Evolutionary conservation across 1,140 invertebrate species (phyloP).

Genomic region (Papilio polyxenes): DNA sequence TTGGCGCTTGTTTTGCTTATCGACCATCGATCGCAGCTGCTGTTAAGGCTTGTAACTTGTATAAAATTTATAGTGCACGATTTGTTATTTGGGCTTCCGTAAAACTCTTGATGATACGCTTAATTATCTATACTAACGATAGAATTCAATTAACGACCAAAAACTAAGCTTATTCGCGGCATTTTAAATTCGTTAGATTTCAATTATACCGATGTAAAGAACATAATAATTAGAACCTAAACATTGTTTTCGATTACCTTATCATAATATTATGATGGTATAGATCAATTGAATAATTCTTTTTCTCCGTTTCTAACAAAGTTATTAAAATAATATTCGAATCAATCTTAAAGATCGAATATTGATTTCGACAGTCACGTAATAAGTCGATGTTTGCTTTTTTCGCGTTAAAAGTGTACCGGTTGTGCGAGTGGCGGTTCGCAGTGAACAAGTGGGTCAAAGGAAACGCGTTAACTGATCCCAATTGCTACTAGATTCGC

Average conservation of each 20-base stretch:
- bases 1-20: constrained; percentile 29
- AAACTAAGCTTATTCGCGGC: not conserved
- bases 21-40: constrained; percentile 7
- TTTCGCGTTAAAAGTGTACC: constrained; percentile 18
- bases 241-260: too few species aligned
- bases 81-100: constrained; percentile 32
- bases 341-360: not conserved
- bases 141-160: not conserved
- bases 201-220: too few species aligned
- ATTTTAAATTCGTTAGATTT: not conserved
- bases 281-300: not conserved
- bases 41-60: constrained; percentile 10
- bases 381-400: constrained; percentile 25
- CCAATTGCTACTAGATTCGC: constrained; percentile 58
- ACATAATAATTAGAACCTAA: too few species aligned
- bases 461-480: constrained; percentile 56
- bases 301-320: not conserved
- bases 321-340: not conserved
- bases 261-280: not conserved
- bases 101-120: constrained; percentile 11
- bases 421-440: not conserved
- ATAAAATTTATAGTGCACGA: constrained; percentile 28
- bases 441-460: constrained; percentile 52
- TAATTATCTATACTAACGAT: constrained; percentile 4
- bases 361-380: not conserved